phyloP scores from a whole-genome alignment of 1,140 invertebrate genomes.

The Penaeus japonicus region DNA sequence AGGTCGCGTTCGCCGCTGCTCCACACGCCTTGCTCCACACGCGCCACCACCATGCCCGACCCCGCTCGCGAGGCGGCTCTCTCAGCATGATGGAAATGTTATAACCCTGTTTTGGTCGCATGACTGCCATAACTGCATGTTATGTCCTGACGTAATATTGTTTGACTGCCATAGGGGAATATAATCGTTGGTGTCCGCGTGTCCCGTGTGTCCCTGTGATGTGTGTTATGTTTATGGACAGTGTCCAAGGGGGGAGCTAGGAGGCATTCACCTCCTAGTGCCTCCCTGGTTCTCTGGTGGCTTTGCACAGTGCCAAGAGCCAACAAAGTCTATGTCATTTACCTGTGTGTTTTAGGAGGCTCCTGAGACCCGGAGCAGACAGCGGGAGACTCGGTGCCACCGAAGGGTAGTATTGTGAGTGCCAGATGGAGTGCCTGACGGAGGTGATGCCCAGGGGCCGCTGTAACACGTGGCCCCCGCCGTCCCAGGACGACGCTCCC shows the following conservation, averaged over 20 bases:
- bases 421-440: slow-evolving; percentile 39
- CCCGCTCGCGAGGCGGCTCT: not conserved
- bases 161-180: not conserved
- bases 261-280: slow-evolving; percentile 26
- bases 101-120: not conserved
- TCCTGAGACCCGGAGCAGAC: not conserved
- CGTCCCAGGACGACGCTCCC: slow-evolving; percentile 27
- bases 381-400: not conserved
- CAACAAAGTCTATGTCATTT: not conserved
- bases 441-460: slow-evolving; percentile 46
- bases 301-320: not conserved
- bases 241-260: slow-evolving; percentile 24
- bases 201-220: slow-evolving; percentile 36
- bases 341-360: not conserved
- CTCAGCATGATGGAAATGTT: slow-evolving; percentile 23
- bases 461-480: slow-evolving; percentile 56
- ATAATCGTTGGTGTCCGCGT: slow-evolving; percentile 29
- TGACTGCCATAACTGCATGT: slow-evolving; percentile 28
- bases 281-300: not conserved
- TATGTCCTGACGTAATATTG: not conserved
- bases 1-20: slow-evolving; percentile 36
- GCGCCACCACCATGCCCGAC: slow-evolving; percentile 7
- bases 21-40: slow-evolving; percentile 6
- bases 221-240: slow-evolving; percentile 41
- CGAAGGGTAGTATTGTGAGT: not conserved